A percentile compares a stretch with the other conserved stretches of the same genome.
phyloP scores from a whole-genome alignment of 2,888 invertebrate genomes.

The Phania funesta region DNA sequence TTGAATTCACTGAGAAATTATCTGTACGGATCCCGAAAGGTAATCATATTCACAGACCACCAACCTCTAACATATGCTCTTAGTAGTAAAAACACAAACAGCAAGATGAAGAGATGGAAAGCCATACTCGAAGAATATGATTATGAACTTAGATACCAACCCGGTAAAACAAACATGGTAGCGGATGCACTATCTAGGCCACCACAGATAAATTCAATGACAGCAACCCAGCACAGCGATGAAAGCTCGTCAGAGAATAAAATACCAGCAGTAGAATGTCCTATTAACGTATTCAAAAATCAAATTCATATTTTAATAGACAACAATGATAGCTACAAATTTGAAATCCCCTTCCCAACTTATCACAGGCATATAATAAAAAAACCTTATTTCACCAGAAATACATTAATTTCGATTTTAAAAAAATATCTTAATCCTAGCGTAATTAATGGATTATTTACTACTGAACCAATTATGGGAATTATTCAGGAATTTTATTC shows the following conservation, averaged over 20 bases:
- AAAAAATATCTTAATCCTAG: too few species aligned
- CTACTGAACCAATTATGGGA: slow-evolving; percentile 25
- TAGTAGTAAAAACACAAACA: background rate
- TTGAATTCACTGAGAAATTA: background rate
- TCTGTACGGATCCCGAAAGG: background rate
- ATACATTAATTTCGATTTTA: too few species aligned
- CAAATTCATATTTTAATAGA: slow-evolving; percentile 2
- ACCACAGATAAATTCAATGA: too few species aligned
- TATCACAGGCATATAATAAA: too few species aligned
- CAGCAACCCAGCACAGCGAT: slow-evolving; percentile 33
- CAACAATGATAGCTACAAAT: slow-evolving; percentile 16
- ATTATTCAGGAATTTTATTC: slow-evolving; percentile 37
- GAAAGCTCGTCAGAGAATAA: slow-evolving; percentile 26
- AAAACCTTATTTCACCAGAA: background rate
- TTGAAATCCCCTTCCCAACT: too few species aligned
- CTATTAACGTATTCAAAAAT: slow-evolving; percentile 51
- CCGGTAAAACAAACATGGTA: too few species aligned
- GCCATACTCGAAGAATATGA: too few species aligned
- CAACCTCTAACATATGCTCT: background rate
- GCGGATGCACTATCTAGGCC: too few species aligned
- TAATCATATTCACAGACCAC: too few species aligned
- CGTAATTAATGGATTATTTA: too few species aligned
- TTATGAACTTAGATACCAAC: too few species aligned
- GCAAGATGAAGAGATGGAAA: background rate
- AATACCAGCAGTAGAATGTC: background rate